These are phyloP conservation scores for Corythaixoides concolor DNA, from an alignment of 2,113 vertebrate genomes.

Conservation along the genomic window DNA sequence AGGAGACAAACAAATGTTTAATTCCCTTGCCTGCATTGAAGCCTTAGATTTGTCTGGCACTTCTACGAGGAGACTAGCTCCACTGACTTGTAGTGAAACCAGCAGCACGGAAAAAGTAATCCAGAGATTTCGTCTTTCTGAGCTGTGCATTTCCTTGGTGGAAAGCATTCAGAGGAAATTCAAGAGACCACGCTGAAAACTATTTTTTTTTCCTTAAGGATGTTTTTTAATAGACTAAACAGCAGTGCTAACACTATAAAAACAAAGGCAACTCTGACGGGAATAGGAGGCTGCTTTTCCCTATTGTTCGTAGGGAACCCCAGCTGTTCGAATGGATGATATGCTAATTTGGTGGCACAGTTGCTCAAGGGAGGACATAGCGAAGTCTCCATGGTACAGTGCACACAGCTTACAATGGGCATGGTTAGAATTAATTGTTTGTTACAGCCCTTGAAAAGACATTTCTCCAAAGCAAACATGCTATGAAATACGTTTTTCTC, in stretches of 20 bases:
- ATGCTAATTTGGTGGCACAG: background rate
- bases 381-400: background rate
- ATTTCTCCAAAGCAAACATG: background rate
- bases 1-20: background rate
- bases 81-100: background rate
- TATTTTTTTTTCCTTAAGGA: background rate
- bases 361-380: background rate
- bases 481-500: background rate
- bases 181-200: background rate
- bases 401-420: background rate
- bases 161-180: background rate
- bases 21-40: accelerated
- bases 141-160: background rate
- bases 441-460: background rate
- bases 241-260: background rate
- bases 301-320: background rate
- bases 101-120: background rate
- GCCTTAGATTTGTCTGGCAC: background rate
- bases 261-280: background rate
- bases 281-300: background rate
- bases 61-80: accelerated
- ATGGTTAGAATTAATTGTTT: background rate
- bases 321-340: background rate
- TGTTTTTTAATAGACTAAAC: background rate
- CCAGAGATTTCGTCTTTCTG: background rate